phyloP scores from a whole-genome alignment of 2,113 vertebrate species.

The Phylloscopus trochilus region DNA sequence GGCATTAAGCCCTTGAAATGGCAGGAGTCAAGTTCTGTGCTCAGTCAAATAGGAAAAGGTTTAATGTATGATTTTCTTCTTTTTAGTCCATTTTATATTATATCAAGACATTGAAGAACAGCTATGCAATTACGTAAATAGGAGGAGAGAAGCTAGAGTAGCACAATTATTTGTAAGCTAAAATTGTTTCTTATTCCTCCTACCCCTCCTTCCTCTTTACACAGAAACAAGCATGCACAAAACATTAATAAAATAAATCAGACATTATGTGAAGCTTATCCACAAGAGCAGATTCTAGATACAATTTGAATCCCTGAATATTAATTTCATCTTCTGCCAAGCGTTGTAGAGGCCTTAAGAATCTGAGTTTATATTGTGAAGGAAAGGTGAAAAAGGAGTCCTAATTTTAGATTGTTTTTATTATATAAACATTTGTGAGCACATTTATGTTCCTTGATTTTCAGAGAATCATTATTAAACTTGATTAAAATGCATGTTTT shows the following conservation, averaged over 20 bases:
- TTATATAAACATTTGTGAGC: not conserved
- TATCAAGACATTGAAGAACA: constrained; percentile 38
- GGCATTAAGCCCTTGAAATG: constrained; percentile 43
- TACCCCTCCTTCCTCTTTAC: not conserved
- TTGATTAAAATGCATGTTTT: not conserved
- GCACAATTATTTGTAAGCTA: not conserved
- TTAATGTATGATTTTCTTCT: constrained; percentile 49
- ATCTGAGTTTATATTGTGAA: not conserved
- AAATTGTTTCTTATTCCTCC: not conserved
- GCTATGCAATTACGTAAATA: constrained; percentile 53
- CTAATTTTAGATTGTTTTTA: not conserved
- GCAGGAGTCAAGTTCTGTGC: constrained; percentile 25
- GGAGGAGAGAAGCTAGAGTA: not conserved
- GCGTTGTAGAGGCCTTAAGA: not conserved
- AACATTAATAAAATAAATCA: constrained; percentile 43
- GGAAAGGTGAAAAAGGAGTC: not conserved
- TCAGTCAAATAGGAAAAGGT: constrained; percentile 30
- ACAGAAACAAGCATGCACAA: not conserved
- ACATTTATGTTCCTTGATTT: not conserved
- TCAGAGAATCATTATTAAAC: not conserved
- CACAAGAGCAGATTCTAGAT: constrained; percentile 40
- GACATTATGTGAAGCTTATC: constrained; percentile 23
- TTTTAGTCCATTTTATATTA: constrained; percentile 35
- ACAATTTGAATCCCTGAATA: not conserved
- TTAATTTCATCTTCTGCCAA: constrained; percentile 37